Evolutionary conservation across 2,113 vertebrate genomes (phyloP).

Genomic region (Mirza zaza): DNA sequence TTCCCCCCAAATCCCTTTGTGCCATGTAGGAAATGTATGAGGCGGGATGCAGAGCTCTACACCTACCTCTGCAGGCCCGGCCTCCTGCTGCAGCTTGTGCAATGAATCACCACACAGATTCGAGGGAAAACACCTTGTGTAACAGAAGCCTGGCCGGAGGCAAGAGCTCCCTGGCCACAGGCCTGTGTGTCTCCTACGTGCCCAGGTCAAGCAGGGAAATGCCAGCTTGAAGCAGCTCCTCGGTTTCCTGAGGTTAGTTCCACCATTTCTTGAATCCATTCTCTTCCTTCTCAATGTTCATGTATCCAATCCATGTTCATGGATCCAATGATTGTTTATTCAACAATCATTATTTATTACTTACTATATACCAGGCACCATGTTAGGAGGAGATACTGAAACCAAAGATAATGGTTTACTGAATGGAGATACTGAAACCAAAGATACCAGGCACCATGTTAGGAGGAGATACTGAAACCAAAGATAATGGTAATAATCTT

Average conservation of each 20-base stretch:
- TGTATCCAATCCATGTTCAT: neutral
- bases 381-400: neutral
- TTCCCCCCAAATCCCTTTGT: neutral
- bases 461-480: neutral
- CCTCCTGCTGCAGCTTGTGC: neutral
- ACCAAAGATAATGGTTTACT: neutral
- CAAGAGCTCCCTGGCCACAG: slow-evolving; percentile 12
- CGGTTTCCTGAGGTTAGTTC: neutral
- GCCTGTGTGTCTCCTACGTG: neutral
- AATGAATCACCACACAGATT: neutral
- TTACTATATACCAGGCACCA: neutral
- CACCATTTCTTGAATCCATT: neutral
- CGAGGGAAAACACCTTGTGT: slow-evolving; percentile 11
- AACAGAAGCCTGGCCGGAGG: slow-evolving; percentile 18
- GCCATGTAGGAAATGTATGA: neutral
- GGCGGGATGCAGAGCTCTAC: neutral
- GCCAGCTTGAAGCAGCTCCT: neutral
- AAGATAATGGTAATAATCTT: neutral
- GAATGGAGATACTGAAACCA: neutral
- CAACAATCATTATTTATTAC: neutral
- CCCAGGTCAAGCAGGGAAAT: neutral
- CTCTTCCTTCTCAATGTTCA: neutral
- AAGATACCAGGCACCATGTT: neutral
- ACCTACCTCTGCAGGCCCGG: neutral
- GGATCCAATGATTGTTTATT: too few species aligned